These are phyloP conservation scores for Ichneumon xanthorius DNA, from an alignment of 2,888 invertebrate genomes.

Conservation along the genomic window DNA sequence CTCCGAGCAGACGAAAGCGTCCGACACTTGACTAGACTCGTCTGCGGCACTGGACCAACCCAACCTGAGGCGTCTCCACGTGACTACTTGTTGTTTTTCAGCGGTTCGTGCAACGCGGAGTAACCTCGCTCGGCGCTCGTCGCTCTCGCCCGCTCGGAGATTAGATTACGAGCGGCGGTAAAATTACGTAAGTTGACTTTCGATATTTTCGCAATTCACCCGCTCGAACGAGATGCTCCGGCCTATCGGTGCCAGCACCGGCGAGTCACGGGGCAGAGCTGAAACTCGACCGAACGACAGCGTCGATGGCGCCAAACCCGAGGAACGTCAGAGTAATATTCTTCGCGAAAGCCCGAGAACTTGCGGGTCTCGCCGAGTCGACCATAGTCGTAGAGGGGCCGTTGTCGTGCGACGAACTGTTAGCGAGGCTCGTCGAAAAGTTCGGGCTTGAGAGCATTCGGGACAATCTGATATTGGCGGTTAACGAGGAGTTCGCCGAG, in stretches of 20 bases:
- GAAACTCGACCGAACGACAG: conserved; percentile 66
- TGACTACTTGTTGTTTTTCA: conserved; percentile 41
- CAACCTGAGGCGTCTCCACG: conserved; percentile 36
- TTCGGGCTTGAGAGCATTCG: conserved; percentile 90
- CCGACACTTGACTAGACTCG: not conserved
- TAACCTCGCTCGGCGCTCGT: not conserved
- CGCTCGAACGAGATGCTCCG: conserved; percentile 33
- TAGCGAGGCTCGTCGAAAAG: conserved; percentile 80
- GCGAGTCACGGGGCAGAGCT: conserved; percentile 16
- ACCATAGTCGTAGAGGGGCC: conserved; percentile 86
- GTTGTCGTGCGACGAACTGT: conserved; percentile 86
- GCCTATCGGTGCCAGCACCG: not conserved
- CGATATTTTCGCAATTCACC: conserved; percentile 18
- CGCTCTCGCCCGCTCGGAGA: not conserved
- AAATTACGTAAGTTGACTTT: conserved; percentile 49
- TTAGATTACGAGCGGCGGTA: conserved; percentile 1
- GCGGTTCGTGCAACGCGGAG: conserved; percentile 10
- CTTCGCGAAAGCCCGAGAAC: conserved; percentile 96
- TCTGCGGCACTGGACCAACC: conserved; percentile 30
- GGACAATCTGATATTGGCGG: conserved; percentile 91
- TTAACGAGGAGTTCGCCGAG: conserved; percentile 92
- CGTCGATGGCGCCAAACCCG: conserved; percentile 1
- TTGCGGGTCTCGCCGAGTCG: conserved; percentile 89
- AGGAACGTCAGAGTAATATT: conserved; percentile 90
- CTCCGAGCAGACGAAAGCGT: not conserved